These are phyloP conservation scores for Gryllus longicercus DNA, from an alignment of 2,888 invertebrate species.

Conservation along the genomic window DNA sequence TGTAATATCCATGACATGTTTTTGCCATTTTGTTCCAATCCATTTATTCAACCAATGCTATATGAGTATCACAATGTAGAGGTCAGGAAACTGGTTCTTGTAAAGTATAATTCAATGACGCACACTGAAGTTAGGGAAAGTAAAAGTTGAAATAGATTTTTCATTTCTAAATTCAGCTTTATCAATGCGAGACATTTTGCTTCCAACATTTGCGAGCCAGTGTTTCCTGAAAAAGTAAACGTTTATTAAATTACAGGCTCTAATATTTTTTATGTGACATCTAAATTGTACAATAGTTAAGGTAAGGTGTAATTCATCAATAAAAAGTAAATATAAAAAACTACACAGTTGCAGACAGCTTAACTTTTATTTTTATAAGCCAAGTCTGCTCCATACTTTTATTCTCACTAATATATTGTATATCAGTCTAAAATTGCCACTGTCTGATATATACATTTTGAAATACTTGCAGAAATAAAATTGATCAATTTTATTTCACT, in stretches of 20 bases:
- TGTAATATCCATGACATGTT: too few species aligned
- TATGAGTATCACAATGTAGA: neutral
- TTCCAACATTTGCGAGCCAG: conserved; percentile 66
- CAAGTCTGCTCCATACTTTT: too few species aligned
- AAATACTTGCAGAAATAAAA: neutral
- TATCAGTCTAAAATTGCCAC: too few species aligned
- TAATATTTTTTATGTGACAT: too few species aligned
- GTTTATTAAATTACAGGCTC: too few species aligned
- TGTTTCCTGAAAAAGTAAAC: conserved; percentile 43
- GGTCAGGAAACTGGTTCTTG: neutral
- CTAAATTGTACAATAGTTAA: neutral
- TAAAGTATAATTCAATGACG: conserved; percentile 25
- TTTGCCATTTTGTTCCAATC: too few species aligned
- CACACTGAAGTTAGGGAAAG: conserved; percentile 33
- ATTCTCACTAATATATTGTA: too few species aligned
- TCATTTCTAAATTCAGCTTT: conserved; percentile 67
- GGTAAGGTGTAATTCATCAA: neutral
- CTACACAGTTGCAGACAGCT: too few species aligned
- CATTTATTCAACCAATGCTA: too few species aligned
- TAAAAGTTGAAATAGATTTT: conserved; percentile 54
- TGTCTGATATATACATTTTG: too few species aligned
- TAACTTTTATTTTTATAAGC: too few species aligned
- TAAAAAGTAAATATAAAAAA: neutral
- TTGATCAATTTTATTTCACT: neutral
- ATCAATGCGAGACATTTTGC: conserved; percentile 70